Conservation (phyloP, 2,113 vertebrate genomes). For the Xenopus borealis region DNA sequence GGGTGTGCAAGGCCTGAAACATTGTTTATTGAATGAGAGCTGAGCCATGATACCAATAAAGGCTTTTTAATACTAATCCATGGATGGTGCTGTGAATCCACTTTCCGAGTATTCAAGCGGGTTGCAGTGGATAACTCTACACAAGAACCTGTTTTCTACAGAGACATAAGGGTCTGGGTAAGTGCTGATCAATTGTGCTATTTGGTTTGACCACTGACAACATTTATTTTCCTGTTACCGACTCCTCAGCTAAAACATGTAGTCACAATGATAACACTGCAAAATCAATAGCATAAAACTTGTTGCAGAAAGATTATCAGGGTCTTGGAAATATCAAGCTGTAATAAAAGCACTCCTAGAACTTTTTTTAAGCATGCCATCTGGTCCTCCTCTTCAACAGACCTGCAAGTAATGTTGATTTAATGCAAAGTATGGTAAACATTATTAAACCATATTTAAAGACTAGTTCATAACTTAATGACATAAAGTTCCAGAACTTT, state of each 20-base stretch:
- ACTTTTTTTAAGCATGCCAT: not conserved
- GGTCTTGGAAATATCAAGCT: not conserved
- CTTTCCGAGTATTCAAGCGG: too few species aligned
- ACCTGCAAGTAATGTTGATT: not conserved
- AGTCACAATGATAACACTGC: not conserved
- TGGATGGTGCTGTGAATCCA: too few species aligned
- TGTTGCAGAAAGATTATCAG: not conserved
- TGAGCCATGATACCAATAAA: too few species aligned
- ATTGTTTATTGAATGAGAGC: too few species aligned
- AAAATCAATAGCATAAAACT: not conserved
- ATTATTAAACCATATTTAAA: not conserved
- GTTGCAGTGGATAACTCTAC: too few species aligned
- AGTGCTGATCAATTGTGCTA: too few species aligned
- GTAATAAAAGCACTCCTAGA: not conserved
- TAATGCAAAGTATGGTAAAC: not conserved
- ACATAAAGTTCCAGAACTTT: not conserved
- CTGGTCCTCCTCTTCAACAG: constrained; percentile 3
- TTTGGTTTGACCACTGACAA: too few species aligned
- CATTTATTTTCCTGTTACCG: not conserved
- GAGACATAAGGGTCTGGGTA: too few species aligned
- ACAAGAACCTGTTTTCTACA: too few species aligned
- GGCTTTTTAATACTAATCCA: too few species aligned
- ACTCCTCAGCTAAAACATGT: not conserved
- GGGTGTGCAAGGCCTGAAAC: too few species aligned
- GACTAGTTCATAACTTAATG: not conserved